Evolutionary conservation across 2,113 vertebrate species (phyloP).

Genomic region (Neopipo cinnamomea): DNA sequence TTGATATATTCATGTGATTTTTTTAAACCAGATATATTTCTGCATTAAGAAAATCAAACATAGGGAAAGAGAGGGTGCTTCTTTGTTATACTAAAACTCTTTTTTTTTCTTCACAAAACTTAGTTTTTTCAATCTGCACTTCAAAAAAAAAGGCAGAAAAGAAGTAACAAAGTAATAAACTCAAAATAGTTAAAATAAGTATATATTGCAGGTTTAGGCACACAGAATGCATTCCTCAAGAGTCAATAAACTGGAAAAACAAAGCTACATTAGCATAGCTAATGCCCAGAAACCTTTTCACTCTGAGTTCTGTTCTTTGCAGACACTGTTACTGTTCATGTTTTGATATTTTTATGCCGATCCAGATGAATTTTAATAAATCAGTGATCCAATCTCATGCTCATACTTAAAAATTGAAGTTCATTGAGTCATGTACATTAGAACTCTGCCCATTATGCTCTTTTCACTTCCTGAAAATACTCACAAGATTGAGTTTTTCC

Average conservation of each 20-base stretch:
- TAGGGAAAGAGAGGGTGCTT: accelerated
- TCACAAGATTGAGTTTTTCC: background rate
- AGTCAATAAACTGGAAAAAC: background rate
- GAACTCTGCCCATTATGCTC: background rate
- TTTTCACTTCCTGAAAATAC: background rate
- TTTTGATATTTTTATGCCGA: background rate
- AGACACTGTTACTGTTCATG: background rate
- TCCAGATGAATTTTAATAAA: background rate
- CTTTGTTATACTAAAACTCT: background rate
- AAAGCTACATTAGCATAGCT: background rate
- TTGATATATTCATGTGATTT: background rate
- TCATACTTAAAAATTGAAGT: background rate
- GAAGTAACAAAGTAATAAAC: background rate
- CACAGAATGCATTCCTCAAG: background rate
- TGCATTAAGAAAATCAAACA: background rate
- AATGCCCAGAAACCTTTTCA: background rate
- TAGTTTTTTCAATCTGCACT: background rate
- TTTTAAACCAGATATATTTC: background rate
- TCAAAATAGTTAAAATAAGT: background rate
- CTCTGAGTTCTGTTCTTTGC: background rate
- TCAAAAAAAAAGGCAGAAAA: background rate
- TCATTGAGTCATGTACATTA: background rate
- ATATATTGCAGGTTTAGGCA: background rate
- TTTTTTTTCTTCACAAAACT: background rate
- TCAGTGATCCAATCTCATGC: background rate